Conservation (phyloP, 2,113 vertebrate species). For the Dunckerocampus dactyliophorus region DNA sequence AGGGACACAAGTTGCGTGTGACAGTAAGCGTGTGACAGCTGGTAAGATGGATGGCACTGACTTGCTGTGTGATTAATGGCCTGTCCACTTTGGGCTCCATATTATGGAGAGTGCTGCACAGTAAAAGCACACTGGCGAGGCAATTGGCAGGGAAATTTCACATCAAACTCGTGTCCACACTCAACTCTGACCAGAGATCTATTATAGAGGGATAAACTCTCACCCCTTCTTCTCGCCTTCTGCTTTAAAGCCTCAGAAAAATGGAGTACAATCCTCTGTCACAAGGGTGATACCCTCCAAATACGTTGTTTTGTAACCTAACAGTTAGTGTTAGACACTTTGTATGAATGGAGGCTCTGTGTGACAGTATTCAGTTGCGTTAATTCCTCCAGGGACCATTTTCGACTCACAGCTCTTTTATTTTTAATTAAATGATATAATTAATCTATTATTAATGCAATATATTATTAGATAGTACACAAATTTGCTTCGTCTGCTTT, state of each 20-base stretch:
- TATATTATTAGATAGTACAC: too few species aligned
- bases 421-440: too few species aligned
- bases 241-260: background rate
- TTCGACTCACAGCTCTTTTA: too few species aligned
- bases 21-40: constrained; percentile 10
- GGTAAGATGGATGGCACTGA: constrained; percentile 24
- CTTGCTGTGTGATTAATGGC: constrained; percentile 40
- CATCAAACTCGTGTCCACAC: background rate
- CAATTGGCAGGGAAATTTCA: constrained; percentile 3
- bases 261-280: too few species aligned
- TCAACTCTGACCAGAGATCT: constrained; percentile 21
- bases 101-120: background rate
- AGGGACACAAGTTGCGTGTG: background rate
- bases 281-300: too few species aligned
- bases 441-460: too few species aligned
- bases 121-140: constrained; percentile 6
- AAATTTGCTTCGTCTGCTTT: too few species aligned
- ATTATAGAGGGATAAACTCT: constrained; percentile 4
- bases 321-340: too few species aligned
- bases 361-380: too few species aligned
- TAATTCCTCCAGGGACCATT: too few species aligned
- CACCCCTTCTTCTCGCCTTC: constrained; percentile 5
- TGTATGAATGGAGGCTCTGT: too few species aligned
- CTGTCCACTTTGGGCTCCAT: constrained; percentile 5
- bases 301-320: too few species aligned